These are phyloP conservation scores for Dryobota labecula DNA, from an alignment of 2,888 invertebrate genomes.

Conservation along the genomic window DNA sequence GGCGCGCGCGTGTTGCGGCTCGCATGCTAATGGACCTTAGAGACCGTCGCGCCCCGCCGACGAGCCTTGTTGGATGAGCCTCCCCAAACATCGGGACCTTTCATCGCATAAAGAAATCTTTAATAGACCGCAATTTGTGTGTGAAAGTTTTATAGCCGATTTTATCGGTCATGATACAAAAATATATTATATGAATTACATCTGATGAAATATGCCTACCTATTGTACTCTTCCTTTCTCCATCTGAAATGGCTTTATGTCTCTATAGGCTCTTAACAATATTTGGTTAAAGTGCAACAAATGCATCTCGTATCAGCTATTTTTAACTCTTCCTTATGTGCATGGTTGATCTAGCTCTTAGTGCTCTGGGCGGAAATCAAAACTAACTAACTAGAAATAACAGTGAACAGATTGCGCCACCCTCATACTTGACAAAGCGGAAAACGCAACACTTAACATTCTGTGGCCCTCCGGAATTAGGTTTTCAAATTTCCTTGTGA, in stretches of 20 bases:
- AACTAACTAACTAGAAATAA: background rate
- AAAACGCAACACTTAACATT: slow-evolving; percentile 28
- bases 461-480: slow-evolving; percentile 17
- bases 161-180: slow-evolving; percentile 70
- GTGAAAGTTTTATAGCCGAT: slow-evolving; percentile 83
- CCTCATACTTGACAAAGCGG: slow-evolving; percentile 14
- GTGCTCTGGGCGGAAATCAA: slow-evolving; percentile 4
- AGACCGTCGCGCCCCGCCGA: slow-evolving; percentile 70
- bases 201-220: slow-evolving; percentile 36
- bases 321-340: background rate
- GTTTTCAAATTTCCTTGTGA: slow-evolving; percentile 33
- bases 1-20: slow-evolving; percentile 76
- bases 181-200: slow-evolving; percentile 50
- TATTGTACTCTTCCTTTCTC: slow-evolving; percentile 13
- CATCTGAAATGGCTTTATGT: background rate
- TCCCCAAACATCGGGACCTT: slow-evolving; percentile 82
- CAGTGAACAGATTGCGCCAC: slow-evolving; percentile 19
- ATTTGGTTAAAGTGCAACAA: background rate
- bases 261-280: slow-evolving; percentile 5
- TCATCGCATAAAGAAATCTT: slow-evolving; percentile 82
- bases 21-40: slow-evolving; percentile 84
- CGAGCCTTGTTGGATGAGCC: slow-evolving; percentile 81
- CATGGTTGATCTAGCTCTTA: too few species aligned
- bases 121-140: slow-evolving; percentile 81
- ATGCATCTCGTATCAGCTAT: background rate